Base-by-base conservation (phyloP, 2,888 invertebrate genomes). In the Meloe dianella region DNA sequence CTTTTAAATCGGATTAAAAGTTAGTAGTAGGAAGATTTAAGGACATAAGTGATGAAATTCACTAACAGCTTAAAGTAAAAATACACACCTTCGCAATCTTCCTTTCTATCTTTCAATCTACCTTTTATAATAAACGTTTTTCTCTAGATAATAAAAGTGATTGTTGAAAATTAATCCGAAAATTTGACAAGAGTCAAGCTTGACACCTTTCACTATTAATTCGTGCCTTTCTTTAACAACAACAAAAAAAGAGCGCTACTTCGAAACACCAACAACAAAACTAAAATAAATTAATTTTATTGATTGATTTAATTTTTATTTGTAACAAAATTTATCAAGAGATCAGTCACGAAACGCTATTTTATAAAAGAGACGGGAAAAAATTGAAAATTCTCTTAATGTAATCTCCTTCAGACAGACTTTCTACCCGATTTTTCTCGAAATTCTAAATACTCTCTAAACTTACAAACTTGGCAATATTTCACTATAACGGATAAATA, bases 401-500 rank as follows among this genome's bases (percentile, higher is more conserved):
- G 32, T 32, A 38, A 38, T 38, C n/a, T n/a, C 7, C 1, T n/a
- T 6, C 4, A 41, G 4, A 47, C 8, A 8, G 54, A 54, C 54
- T 54, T 54, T 54, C 54, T 54, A 54, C 10, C 5, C n/a, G n/a
- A 51, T 7, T 10, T 7, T 54, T 54, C 54, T 41, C 10, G 41
- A 41, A 41, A 41, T 41, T 41, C 17, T n/a, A 41, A 17, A 35
- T 35, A 35, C 35, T 14, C 35, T 41, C 41, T 17, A 0, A 5
- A 6, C 12, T 24, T 54, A 10, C 24, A 54, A 54, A 54, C 24
- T 22, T 24, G 54, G 41, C 12, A 22, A 24, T 24, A 24, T 54
- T 12, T 54, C 12, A 24, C 54, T 54, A 54, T 54, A 54, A 54
- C 54, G 54, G 54, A 54, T 54, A 14, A 24, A 54, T 22, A 24